phyloP scores from a whole-genome alignment of 2,113 vertebrate genomes.

The Lutjanus erythropterus region DNA sequence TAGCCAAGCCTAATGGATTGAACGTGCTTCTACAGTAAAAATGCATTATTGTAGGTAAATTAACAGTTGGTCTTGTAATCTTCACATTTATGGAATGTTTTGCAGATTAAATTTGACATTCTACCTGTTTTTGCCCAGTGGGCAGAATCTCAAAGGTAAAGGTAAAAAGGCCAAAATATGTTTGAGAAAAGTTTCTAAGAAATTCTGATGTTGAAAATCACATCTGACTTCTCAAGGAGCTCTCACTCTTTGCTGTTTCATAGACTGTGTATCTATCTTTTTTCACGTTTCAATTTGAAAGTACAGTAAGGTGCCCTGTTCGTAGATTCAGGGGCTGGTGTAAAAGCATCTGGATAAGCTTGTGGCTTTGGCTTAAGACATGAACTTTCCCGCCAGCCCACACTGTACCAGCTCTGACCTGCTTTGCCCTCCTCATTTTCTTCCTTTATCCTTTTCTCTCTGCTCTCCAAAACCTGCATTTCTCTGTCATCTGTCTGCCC shows the following conservation, averaged over 20 bases:
- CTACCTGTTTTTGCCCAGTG: background rate
- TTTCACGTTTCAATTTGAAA: background rate
- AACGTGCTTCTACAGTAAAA: conserved; percentile 27
- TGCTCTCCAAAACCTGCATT: conserved; percentile 18
- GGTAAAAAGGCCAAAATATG: background rate
- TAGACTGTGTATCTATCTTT: background rate
- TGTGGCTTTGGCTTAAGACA: conserved; percentile 48
- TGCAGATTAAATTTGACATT: conserved; percentile 40
- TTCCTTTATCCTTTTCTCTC: conserved; percentile 1
- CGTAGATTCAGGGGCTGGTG: conserved; percentile 6
- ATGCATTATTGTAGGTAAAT: background rate
- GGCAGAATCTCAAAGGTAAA: conserved; percentile 1
- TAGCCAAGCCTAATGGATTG: conserved; percentile 25
- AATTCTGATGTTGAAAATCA: background rate
- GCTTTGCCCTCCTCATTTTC: conserved; percentile 16
- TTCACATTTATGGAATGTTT: conserved; percentile 22
- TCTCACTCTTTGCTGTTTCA: background rate
- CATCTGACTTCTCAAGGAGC: background rate
- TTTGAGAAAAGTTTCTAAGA: conserved; percentile 27
- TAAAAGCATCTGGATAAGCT: conserved; percentile 57
- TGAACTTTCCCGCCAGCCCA: conserved; percentile 30
- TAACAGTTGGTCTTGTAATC: background rate
- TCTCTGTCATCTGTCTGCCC: background rate
- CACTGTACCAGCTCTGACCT: conserved; percentile 46
- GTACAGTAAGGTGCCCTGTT: background rate